A percentile compares a stretch with the other conserved stretches of the same genome.
Evolutionary conservation across 1,140 invertebrate species (phyloP).

Genomic region (Sarcophaga bullata): DNA sequence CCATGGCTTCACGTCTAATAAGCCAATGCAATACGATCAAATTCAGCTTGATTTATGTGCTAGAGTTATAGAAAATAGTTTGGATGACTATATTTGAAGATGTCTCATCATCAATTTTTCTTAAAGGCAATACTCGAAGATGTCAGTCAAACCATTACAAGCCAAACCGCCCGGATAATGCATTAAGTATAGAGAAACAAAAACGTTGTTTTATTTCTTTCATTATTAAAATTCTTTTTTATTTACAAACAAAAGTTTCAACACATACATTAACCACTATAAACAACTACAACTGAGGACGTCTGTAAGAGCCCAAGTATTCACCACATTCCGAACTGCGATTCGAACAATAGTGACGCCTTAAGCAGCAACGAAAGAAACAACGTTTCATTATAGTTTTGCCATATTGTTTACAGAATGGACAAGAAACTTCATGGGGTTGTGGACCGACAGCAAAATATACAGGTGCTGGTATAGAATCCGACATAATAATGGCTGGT

Average conservation of each 20-base stretch:
- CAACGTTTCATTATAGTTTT: constrained; percentile 55
- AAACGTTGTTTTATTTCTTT: background rate
- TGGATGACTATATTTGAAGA: too few relatives aligned
- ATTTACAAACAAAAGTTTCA: background rate
- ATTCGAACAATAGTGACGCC: constrained; percentile 58
- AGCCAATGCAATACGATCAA: too few relatives aligned
- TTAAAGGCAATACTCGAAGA: too few relatives aligned
- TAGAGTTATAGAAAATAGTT: too few relatives aligned
- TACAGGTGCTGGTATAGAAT: constrained; percentile 47
- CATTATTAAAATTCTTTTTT: background rate
- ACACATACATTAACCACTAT: background rate
- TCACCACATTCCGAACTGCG: constrained; percentile 62
- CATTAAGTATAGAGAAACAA: too few relatives aligned
- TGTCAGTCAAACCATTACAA: too few relatives aligned
- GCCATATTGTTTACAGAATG: constrained; percentile 53
- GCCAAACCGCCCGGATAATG: too few relatives aligned
- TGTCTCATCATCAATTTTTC: too few relatives aligned
- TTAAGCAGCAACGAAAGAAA: constrained; percentile 52
- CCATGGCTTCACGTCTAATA: too few relatives aligned
- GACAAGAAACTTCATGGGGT: constrained; percentile 60
- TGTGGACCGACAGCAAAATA: constrained; percentile 64
- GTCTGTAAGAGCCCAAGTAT: constrained; percentile 59
- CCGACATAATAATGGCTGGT: constrained; percentile 46
- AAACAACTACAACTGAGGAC: constrained; percentile 53
- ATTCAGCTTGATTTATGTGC: too few relatives aligned